Evolutionary conservation across 2,113 vertebrate species (phyloP), one percentile per base, ranked within the genome.

Genomic region (Neodon shergylaensis): DNA sequence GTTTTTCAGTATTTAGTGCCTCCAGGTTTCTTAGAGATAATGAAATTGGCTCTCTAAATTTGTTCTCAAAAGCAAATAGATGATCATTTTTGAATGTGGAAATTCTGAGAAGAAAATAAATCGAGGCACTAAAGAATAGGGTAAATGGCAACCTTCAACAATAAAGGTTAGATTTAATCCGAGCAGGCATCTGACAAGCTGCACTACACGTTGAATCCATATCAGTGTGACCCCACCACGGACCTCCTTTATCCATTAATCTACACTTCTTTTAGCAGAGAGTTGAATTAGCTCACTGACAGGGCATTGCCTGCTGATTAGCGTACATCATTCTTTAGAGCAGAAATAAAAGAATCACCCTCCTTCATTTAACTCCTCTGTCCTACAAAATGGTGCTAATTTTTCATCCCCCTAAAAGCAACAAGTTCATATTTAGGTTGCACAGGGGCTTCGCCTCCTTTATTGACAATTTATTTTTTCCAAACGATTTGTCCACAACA

Each of bases 161-260:
- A 99, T 98, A 99, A 99, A 99, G 99, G 99, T 99, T 98, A 98
- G 98, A 99, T 99, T 99, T 99, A 99, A 99, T 99, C 99, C 99
- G 99, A 99, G 99, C 99, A 99, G 99, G 99, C 99, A 99, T 99
- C 99, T 99, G 99, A 99, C 99, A 99, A 99, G 99, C 98, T 97
- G 98, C 98, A 95, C 98, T 99, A 99, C 99, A 99, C 98, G 98
- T 99, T 98, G 99, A 98, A 99, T 99, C 99, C 99, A 99, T 99
- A 99, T 99, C 99, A 96, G 98, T 97, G 98, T 99, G 99, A 99
- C 99, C 99, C 99, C 98, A 98, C 97, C 98, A 96, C 98, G 99
- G 99, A 99, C 99, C 99, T 99, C 98, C 99, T 99, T 99, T 99
- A 99, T 99, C 99, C 99, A 99, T 99, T 99, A 99, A 99, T 99